Base-by-base conservation (phyloP, 2,797 vertebrate genomes). In the Poeciliopsis turneri region DNA sequence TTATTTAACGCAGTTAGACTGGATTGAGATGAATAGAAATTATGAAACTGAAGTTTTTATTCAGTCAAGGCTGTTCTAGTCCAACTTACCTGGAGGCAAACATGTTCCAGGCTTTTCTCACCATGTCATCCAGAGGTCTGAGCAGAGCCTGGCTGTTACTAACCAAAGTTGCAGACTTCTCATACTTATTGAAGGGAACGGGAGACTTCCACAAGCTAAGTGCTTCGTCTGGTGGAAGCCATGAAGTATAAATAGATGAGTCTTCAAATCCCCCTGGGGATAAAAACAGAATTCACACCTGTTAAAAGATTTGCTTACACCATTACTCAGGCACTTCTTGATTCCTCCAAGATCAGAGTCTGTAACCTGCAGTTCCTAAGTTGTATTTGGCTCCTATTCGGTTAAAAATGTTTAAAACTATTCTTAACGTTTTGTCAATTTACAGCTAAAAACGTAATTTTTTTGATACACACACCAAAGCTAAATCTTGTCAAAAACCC, bases 81-180 rank as follows among this genome's bases (percentile, higher is more conserved):
- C 5, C 5, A 45, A 77, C 97, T 96, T 95, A 99, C 98, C 96
- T 98, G 72, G 97, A 98, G n/a, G 97, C 97, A 92, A 99, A 99
- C 98, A 99, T 99, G 80, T 97, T 98, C 98, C 98, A 99, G 2
- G 98, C 98, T 90, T 97, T 99, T 74, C 96, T 95, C 87, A 99
- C 97, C 41, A 97, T 95, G 57, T 33, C 87, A 78, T 99, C 96
- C 51, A 99, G 92, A 30, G 97, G 97, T 77, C 94, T 95, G 80
- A 99, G 94, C 86, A 99, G 92, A 86, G 96, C 96, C 90, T 99
- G 97, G 85, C 97, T 98, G 74, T 99, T 99, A 90, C 97, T 99
- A 93, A 99, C 96, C 93, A 99, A 85, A 1, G 97, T 90, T 0
- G 97, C 98, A 5, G 95, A 97, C 78, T 97, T 99, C 74, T 99